Evolutionary conservation across 2,888 invertebrate species (phyloP).

Genomic region (Xylota segnis): DNA sequence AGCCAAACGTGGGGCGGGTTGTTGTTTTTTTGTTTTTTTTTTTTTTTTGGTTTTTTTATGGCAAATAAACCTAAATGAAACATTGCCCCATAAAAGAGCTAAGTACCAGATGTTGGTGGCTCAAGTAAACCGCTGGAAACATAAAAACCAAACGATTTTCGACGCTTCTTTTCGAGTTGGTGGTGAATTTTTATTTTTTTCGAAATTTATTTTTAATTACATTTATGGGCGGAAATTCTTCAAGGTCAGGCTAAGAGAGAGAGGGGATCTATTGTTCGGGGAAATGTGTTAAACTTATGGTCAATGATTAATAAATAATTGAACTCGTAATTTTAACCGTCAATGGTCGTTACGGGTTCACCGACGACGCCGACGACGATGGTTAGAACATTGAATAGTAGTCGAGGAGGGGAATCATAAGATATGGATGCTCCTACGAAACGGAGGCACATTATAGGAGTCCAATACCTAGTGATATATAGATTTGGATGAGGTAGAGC

Average conservation of each 20-base stretch:
- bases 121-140: slow-evolving; percentile 21
- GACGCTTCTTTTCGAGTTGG: not conserved
- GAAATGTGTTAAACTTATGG: not conserved
- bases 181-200: slow-evolving; percentile 1
- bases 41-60: slow-evolving; percentile 47
- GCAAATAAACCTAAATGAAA: slow-evolving; percentile 69
- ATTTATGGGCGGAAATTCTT: slow-evolving; percentile 10
- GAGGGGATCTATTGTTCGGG: not conserved
- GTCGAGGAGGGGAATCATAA: too few relatives aligned
- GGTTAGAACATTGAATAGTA: not conserved
- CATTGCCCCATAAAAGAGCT: slow-evolving; percentile 41
- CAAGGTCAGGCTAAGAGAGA: not conserved
- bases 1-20: slow-evolving; percentile 22
- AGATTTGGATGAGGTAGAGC: too few relatives aligned
- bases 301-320: not conserved
- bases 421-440: too few relatives aligned
- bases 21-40: slow-evolving; percentile 34
- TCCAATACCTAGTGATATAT: too few relatives aligned
- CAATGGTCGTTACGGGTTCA: not conserved
- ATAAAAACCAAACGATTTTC: slow-evolving; percentile 30
- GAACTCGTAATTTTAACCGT: not conserved
- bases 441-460: too few relatives aligned
- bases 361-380: not conserved
- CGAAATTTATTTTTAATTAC: slow-evolving; percentile 29
- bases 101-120: slow-evolving; percentile 54